Conservation (phyloP, 2,888 invertebrate genomes). For the Rhorus exstirpatorius region DNA sequence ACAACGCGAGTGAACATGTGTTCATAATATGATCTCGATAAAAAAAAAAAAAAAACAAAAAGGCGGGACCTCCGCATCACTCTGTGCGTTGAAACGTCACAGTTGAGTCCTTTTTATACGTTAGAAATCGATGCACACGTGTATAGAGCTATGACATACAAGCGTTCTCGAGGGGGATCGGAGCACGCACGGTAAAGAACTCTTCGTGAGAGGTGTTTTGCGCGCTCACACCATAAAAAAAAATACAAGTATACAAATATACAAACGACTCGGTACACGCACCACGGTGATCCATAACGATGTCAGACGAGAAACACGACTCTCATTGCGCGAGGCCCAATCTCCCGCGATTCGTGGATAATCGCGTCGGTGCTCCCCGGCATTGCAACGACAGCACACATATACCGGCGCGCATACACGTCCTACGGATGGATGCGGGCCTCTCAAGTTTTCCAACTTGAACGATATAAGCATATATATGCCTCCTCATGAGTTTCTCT, state of each 20-base stretch:
- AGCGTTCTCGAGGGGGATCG: constrained; percentile 50
- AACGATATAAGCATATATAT: not conserved
- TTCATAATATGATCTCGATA: not conserved
- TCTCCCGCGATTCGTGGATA: constrained; percentile 74
- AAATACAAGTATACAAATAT: constrained; percentile 49
- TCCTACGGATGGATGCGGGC: constrained; percentile 28
- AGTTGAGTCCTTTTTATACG: not conserved
- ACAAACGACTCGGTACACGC: constrained; percentile 74
- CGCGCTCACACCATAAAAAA: constrained; percentile 28
- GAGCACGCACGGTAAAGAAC: constrained; percentile 60
- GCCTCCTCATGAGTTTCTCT: constrained; percentile 6
- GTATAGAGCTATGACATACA: not conserved
- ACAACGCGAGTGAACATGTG: constrained; percentile 30
- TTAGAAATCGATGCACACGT: not conserved
- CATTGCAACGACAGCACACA: constrained; percentile 54
- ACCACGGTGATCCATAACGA: constrained; percentile 82
- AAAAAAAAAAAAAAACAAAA: not conserved
- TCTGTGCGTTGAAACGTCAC: not conserved
- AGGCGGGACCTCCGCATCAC: not conserved
- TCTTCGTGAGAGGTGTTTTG: constrained; percentile 34
- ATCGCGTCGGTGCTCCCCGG: constrained; percentile 66
- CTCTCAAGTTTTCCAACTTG: constrained; percentile 28
- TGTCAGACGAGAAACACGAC: constrained; percentile 78
- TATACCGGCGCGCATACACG: constrained; percentile 40
- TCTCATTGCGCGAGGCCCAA: constrained; percentile 71